These are phyloP conservation scores for Muschampia staudingeri DNA, from an alignment of 2,888 invertebrate species.

Conservation along the genomic window DNA sequence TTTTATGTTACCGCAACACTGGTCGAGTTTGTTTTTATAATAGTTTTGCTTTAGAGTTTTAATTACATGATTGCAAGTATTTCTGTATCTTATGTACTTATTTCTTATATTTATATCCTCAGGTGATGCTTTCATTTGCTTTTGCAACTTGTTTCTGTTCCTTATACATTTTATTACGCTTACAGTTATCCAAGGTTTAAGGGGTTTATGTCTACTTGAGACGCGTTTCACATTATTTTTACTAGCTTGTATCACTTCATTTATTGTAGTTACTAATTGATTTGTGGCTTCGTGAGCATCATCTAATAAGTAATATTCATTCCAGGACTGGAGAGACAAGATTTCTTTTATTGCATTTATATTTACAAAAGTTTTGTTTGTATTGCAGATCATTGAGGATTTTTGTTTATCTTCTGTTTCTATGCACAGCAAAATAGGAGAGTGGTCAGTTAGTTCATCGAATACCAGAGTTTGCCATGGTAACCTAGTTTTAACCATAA, in stretches of 20 bases:
- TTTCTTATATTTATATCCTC: not conserved
- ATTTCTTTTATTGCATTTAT: not conserved
- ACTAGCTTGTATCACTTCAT: not conserved
- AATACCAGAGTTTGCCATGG: not conserved
- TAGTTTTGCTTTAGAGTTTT: not conserved
- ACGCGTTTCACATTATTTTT: not conserved
- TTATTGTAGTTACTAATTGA: not conserved
- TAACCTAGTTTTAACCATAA: not conserved
- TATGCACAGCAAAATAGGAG: not conserved
- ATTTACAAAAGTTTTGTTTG: not conserved
- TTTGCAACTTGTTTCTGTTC: not conserved
- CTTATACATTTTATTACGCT: not conserved
- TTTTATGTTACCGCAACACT: not conserved
- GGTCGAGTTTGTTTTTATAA: not conserved
- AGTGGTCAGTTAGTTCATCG: not conserved
- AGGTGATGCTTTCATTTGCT: not conserved
- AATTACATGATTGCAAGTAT: not conserved
- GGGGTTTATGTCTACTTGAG: not conserved
- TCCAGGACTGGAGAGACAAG: not conserved
- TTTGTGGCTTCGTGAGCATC: not conserved
- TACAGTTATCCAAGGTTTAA: not conserved
- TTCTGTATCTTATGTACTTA: not conserved
- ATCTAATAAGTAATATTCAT: not conserved
- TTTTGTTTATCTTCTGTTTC: not conserved
- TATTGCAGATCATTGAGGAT: not conserved